A percentile compares a stretch with the other conserved stretches of the same genome.
These are phyloP conservation scores for Sesia bembeciformis DNA, from an alignment of 2,888 invertebrate genomes.

Conservation along the genomic window DNA sequence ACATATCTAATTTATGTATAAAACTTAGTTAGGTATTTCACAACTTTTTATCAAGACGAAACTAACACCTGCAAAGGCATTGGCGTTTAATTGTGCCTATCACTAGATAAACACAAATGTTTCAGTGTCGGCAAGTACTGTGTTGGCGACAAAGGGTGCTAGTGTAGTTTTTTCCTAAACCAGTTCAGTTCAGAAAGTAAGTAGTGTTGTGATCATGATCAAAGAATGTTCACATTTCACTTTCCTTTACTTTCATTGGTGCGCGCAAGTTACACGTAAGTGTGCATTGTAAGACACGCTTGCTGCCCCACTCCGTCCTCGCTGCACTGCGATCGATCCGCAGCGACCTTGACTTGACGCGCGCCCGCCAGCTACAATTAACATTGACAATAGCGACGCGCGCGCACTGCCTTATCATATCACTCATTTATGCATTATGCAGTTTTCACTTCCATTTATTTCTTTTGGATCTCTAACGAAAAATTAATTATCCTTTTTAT, in stretches of 20 bases:
- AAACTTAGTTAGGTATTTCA: no score
- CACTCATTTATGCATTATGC: constrained; percentile 24
- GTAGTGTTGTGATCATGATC: constrained; percentile 24
- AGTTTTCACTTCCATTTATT: constrained; percentile 23
- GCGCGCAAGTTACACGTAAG: constrained; percentile 28
- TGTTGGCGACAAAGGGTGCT: no score
- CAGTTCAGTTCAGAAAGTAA: no score
- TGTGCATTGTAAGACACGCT: constrained; percentile 34
- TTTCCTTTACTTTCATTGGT: constrained; percentile 63
- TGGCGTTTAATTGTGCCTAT: no score
- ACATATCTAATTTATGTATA: no score
- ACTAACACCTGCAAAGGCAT: no score
- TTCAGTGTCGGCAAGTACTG: no score
- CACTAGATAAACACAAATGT: no score
- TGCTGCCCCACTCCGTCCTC: constrained; percentile 17
- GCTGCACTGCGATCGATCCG: constrained; percentile 39
- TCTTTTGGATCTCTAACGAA: no score
- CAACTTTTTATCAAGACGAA: no score
- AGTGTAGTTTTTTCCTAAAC: no score
- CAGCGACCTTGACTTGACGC: constrained; percentile 59
- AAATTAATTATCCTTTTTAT: no score
- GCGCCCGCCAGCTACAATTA: constrained; percentile 50
- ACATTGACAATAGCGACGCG: constrained; percentile 58
- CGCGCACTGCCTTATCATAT: constrained; percentile 26
- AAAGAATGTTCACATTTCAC: constrained; percentile 52